Evolutionary conservation across 2,797 vertebrate genomes (phyloP).

Genomic region (Ispidina picta): DNA sequence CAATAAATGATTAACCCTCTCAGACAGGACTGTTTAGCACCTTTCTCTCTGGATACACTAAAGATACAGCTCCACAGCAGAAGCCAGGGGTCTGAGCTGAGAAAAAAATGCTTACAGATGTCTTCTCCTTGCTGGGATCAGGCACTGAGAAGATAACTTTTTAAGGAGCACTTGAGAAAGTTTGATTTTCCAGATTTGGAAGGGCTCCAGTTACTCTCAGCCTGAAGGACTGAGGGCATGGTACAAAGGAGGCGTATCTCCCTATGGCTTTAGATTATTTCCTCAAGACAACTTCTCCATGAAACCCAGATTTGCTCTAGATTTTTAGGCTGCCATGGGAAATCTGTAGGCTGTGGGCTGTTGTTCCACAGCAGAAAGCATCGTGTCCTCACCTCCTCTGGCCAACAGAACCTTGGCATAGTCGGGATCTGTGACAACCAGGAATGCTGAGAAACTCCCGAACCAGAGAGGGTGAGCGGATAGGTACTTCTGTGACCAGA

Average conservation of each 20-base stretch:
- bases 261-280: neutral
- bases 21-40: neutral
- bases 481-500: slow-evolving; percentile 72
- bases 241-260: neutral
- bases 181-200: neutral
- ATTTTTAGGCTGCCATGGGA: neutral
- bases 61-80: neutral
- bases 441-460: slow-evolving; percentile 72
- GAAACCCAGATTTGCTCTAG: neutral
- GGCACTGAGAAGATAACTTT: neutral
- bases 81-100: neutral
- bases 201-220: rapidly evolving
- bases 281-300: neutral
- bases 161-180: neutral
- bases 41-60: neutral
- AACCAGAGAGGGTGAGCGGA: slow-evolving; percentile 79
- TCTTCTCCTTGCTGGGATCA: neutral
- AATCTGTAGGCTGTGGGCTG: neutral
- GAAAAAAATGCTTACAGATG: neutral
- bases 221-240: neutral
- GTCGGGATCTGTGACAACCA: slow-evolving; percentile 79
- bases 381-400: slow-evolving; percentile 77
- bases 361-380: neutral
- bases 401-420: slow-evolving; percentile 82
- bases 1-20: slow-evolving; percentile 20